Conservation (phyloP, 2,797 vertebrate species). For the Falco peregrinus region DNA sequence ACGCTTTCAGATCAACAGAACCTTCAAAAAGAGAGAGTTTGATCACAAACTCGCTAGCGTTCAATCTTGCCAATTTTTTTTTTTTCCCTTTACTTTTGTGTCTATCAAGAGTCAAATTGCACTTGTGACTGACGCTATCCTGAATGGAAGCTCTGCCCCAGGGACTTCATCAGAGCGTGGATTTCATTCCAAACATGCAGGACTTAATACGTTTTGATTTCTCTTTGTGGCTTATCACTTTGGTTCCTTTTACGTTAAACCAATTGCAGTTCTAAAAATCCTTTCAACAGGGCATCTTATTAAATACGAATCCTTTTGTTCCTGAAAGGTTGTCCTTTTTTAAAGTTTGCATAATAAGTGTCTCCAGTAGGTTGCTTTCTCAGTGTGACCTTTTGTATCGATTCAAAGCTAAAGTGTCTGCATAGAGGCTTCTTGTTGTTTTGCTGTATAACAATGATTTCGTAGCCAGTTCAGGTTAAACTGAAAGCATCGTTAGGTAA, state of each 20-base stretch:
- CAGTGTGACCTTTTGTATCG: slow-evolving; percentile 63
- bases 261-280: slow-evolving; percentile 12
- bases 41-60: slow-evolving; percentile 37
- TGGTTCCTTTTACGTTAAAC: slow-evolving; percentile 35
- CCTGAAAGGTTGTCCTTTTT: slow-evolving; percentile 48
- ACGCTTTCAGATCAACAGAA: slow-evolving; percentile 64
- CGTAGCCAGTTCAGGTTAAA: slow-evolving; percentile 70
- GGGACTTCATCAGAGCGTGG: background rate
- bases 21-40: slow-evolving; percentile 38
- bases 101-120: slow-evolving; percentile 71
- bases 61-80: slow-evolving; percentile 47
- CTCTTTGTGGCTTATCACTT: slow-evolving; percentile 38
- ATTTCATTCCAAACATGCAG: background rate
- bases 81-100: slow-evolving; percentile 60
- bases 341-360: slow-evolving; percentile 75
- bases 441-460: slow-evolving; percentile 63
- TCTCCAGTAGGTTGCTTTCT: slow-evolving; percentile 62
- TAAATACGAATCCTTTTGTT: slow-evolving; percentile 27
- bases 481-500: slow-evolving; percentile 64
- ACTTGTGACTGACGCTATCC: slow-evolving; percentile 64
- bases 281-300: slow-evolving; percentile 26
- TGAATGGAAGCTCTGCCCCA: slow-evolving; percentile 21
- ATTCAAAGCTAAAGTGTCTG: slow-evolving; percentile 78
- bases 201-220: slow-evolving; percentile 14
- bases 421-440: slow-evolving; percentile 75